These are phyloP conservation scores for Pristiophorus japonicus DNA, from an alignment of 2,113 vertebrate genomes.

Conservation along the genomic window DNA sequence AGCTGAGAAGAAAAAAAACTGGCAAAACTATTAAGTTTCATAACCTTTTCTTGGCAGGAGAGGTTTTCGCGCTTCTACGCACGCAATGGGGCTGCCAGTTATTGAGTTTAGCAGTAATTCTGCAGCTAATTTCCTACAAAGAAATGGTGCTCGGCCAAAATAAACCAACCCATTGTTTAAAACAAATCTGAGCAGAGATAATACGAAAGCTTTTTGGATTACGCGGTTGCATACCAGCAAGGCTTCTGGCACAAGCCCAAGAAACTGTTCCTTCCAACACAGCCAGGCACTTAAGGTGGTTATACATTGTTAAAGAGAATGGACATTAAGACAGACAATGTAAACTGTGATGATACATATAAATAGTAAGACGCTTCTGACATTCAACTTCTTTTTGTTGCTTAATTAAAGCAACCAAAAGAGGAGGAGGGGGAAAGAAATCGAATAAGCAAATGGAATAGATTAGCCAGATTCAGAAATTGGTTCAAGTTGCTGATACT, in stretches of 20 bases:
- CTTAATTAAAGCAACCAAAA: not conserved
- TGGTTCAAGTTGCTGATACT: not conserved
- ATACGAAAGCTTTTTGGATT: not conserved
- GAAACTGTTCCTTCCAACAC: not conserved
- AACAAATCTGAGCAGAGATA: not conserved
- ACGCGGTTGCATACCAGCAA: not conserved
- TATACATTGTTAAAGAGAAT: not conserved
- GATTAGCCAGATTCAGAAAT: too few species aligned
- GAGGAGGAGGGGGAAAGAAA: not conserved
- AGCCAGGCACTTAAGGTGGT: not conserved
- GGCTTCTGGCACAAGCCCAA: not conserved
- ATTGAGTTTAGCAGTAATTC: conserved; percentile 21
- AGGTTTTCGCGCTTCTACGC: not conserved
- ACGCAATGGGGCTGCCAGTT: conserved; percentile 32
- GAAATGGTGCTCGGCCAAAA: conserved; percentile 1
- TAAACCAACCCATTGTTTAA: conserved; percentile 33
- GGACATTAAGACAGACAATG: too few species aligned
- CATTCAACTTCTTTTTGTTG: not conserved
- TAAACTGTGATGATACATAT: not conserved
- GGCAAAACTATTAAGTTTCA: conserved; percentile 20
- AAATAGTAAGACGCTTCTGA: not conserved
- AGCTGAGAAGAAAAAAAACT: not conserved
- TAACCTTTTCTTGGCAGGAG: conserved; percentile 5
- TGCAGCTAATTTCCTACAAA: conserved; percentile 24
- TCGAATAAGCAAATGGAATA: not conserved